A percentile compares a stretch with the other conserved stretches of the same genome.
These are phyloP conservation scores for Silurus glanis DNA, from an alignment of 2,113 vertebrate species.

Conservation along the genomic window DNA sequence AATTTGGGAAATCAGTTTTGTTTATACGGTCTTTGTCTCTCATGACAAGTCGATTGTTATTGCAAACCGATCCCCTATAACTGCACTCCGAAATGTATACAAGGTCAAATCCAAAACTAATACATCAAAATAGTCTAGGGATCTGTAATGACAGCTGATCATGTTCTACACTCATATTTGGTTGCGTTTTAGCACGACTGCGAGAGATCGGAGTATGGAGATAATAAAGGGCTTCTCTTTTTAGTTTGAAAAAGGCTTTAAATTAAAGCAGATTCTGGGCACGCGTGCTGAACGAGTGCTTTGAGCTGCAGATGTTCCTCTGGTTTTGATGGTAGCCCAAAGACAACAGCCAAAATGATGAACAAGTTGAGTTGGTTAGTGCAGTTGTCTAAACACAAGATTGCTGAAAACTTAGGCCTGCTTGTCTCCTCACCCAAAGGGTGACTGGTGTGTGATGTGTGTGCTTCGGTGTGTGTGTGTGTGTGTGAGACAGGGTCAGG, in stretches of 20 bases:
- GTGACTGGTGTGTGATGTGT: slow-evolving; percentile 36
- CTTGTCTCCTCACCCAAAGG: slow-evolving; percentile 60
- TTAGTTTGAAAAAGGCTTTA: slow-evolving; percentile 54
- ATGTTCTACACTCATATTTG: slow-evolving; percentile 32
- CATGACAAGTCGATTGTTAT: slow-evolving; percentile 16
- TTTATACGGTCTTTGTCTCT: slow-evolving; percentile 15
- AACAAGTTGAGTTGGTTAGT: slow-evolving; percentile 67
- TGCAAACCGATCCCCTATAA: slow-evolving; percentile 8
- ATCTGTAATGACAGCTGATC: slow-evolving; percentile 38
- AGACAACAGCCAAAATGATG: slow-evolving; percentile 64
- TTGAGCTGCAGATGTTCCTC: slow-evolving; percentile 33
- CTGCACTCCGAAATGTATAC: slow-evolving; percentile 27
- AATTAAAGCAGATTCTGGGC: slow-evolving; percentile 68
- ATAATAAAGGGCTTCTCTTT: slow-evolving; percentile 40
- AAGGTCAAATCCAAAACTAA: slow-evolving; percentile 29
- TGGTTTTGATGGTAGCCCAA: slow-evolving; percentile 62
- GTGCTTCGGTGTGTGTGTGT: slow-evolving; percentile 30
- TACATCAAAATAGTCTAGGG: slow-evolving; percentile 28
- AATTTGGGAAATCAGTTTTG: slow-evolving; percentile 36
- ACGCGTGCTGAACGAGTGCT: slow-evolving; percentile 9
- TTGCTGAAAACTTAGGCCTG: slow-evolving; percentile 62
- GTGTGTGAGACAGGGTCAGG: slow-evolving; percentile 1
- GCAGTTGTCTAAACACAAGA: slow-evolving; percentile 68
- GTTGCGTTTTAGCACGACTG: slow-evolving; percentile 32
- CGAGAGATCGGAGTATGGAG: slow-evolving; percentile 25